These are phyloP conservation scores for Bujurquina vittata DNA, from an alignment of 2,113 vertebrate genomes.

Conservation along the genomic window DNA sequence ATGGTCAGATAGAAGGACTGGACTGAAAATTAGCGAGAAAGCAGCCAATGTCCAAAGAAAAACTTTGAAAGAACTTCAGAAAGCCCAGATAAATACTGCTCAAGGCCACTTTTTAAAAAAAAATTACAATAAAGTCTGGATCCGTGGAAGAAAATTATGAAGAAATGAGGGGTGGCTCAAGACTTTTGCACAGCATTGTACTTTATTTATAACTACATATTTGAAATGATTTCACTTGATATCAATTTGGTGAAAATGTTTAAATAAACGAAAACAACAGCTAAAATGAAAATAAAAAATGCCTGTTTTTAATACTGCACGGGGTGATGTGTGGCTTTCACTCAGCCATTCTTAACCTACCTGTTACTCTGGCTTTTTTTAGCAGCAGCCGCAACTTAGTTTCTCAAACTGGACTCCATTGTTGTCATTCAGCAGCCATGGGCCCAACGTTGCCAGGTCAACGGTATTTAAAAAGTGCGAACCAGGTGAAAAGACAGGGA, in stretches of 20 bases:
- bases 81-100: not conserved
- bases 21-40: not conserved
- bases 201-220: not conserved
- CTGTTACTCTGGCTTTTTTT: not conserved
- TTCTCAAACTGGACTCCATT: slow-evolving; percentile 12
- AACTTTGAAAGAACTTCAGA: not conserved
- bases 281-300: no score
- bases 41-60: not conserved
- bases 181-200: not conserved
- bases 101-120: not conserved
- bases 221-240: not conserved
- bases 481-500: not conserved
- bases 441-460: slow-evolving; percentile 38
- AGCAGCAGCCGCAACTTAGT: not conserved
- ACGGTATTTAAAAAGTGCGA: not conserved
- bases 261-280: no score
- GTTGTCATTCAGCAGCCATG: slow-evolving; percentile 58
- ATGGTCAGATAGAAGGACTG: not conserved
- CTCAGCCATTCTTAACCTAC: not conserved
- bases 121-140: not conserved
- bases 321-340: not conserved
- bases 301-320: no score
- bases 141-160: not conserved
- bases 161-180: not conserved
- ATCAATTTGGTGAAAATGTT: not conserved